These are phyloP conservation scores for Anastrepha obliqua DNA, from an alignment of 1,140 invertebrate species.

Conservation along the genomic window DNA sequence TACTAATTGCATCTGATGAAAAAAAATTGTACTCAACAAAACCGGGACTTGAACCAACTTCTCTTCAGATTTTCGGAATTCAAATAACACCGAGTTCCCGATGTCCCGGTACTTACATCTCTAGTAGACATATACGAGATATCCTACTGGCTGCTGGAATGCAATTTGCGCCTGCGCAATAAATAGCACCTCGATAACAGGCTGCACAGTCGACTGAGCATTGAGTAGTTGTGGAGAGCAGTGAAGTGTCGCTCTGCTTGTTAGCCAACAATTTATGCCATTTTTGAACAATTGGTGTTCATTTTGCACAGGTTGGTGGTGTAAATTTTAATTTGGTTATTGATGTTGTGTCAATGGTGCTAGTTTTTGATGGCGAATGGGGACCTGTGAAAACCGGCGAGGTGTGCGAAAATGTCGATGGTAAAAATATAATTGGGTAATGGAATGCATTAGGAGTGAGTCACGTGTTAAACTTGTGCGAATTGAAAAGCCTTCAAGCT, in stretches of 20 bases:
- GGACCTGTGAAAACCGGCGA: not conserved
- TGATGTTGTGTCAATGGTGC: constrained; percentile 30
- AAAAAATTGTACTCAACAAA: too few species aligned
- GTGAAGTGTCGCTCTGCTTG: constrained; percentile 56
- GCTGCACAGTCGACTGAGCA: not conserved
- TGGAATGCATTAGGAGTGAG: not conserved
- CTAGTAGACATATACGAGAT: too few species aligned
- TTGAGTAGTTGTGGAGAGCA: constrained; percentile 33
- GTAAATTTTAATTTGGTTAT: constrained; percentile 44
- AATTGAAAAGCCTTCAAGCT: too few species aligned
- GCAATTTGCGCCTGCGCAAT: constrained; percentile 46
- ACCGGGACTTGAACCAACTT: too few species aligned
- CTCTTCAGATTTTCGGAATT: too few species aligned
- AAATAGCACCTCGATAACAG: not conserved
- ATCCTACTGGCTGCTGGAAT: not conserved
- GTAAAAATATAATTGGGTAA: constrained; percentile 9
- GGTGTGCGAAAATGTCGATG: too few species aligned
- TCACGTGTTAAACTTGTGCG: too few species aligned
- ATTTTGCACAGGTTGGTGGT: constrained; percentile 55
- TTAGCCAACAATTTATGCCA: constrained; percentile 60
- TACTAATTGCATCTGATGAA: too few species aligned
- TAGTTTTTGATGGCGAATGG: not conserved
- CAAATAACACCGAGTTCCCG: too few species aligned
- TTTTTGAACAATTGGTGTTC: constrained; percentile 60
- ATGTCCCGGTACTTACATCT: too few species aligned